These are phyloP conservation scores for Sarcophaga rosellei DNA, from an alignment of 2,888 invertebrate species.

Conservation along the genomic window DNA sequence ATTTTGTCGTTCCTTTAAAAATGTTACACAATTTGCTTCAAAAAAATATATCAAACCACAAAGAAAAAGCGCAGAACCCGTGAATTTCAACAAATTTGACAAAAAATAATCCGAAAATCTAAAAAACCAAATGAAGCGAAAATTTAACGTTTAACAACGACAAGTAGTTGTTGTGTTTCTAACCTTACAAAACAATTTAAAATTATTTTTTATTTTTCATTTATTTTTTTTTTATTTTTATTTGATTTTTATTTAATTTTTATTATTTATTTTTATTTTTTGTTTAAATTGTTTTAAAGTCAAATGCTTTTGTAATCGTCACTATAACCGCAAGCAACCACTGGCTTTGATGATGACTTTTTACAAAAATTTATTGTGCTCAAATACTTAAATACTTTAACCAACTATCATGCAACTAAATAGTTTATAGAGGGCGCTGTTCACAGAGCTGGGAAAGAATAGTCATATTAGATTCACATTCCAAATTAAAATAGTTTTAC, in stretches of 20 bases:
- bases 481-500: too few species aligned
- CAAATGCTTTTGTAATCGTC: conserved; percentile 11
- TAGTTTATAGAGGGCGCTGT: conserved; percentile 44
- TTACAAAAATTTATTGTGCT: conserved; percentile 6
- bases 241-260: neutral
- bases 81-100: conserved; percentile 62
- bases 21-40: conserved; percentile 64
- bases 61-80: conserved; percentile 1
- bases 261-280: neutral
- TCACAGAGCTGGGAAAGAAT: neutral
- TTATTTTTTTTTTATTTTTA: neutral
- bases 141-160: conserved; percentile 47
- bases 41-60: conserved; percentile 6
- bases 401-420: neutral
- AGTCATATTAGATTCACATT: too few species aligned
- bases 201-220: conserved; percentile 16
- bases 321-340: neutral
- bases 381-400: neutral
- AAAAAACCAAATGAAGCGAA: conserved; percentile 33
- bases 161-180: conserved; percentile 55
- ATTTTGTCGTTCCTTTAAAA: conserved; percentile 34
- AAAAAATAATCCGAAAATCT: conserved; percentile 44
- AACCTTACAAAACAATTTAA: conserved; percentile 64
- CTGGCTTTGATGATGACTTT: conserved; percentile 21
- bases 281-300: conserved; percentile 38